phyloP scores from a whole-genome alignment of 1,140 invertebrate species.

The Ostrea edulis region DNA sequence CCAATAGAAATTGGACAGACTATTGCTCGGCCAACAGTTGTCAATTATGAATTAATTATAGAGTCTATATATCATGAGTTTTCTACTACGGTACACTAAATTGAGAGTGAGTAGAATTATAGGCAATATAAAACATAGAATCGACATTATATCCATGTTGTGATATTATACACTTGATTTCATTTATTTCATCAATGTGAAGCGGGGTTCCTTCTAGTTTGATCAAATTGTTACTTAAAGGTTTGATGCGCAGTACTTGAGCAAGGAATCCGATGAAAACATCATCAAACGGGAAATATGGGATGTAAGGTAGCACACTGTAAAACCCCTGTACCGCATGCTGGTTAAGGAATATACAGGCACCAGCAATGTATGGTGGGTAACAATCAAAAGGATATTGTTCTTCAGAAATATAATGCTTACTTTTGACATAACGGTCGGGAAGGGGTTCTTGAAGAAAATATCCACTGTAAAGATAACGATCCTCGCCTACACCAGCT shows the following conservation, averaged over 20 bases:
- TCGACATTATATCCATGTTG: too few relatives aligned
- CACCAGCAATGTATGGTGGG: slow-evolving; percentile 42
- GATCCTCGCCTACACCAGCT: not conserved
- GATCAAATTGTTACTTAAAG: not conserved
- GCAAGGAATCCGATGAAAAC: slow-evolving; percentile 45
- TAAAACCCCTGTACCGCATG: slow-evolving; percentile 32
- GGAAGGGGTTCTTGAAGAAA: not conserved
- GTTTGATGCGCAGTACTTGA: slow-evolving; percentile 30
- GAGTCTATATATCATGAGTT: too few relatives aligned
- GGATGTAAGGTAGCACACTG: slow-evolving; percentile 44
- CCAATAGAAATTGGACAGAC: too few relatives aligned
- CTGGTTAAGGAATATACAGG: slow-evolving; percentile 34
- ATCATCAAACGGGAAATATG: slow-evolving; percentile 42
- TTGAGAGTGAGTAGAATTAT: too few relatives aligned
- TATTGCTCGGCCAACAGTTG: too few relatives aligned
- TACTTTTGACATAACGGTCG: not conserved
- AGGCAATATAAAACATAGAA: too few relatives aligned
- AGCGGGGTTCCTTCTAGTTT: not conserved
- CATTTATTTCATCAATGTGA: too few relatives aligned
- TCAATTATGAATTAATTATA: too few relatives aligned
- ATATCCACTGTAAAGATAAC: slow-evolving; percentile 41
- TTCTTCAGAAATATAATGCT: slow-evolving; percentile 42
- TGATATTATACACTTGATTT: too few relatives aligned
- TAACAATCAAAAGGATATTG: slow-evolving; percentile 47
- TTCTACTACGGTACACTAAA: too few relatives aligned